Evolutionary conservation across 2,888 invertebrate species (phyloP), one percentile per base, ranked within the genome.

Genomic region (Scaptomyza cyrtandrae): DNA sequence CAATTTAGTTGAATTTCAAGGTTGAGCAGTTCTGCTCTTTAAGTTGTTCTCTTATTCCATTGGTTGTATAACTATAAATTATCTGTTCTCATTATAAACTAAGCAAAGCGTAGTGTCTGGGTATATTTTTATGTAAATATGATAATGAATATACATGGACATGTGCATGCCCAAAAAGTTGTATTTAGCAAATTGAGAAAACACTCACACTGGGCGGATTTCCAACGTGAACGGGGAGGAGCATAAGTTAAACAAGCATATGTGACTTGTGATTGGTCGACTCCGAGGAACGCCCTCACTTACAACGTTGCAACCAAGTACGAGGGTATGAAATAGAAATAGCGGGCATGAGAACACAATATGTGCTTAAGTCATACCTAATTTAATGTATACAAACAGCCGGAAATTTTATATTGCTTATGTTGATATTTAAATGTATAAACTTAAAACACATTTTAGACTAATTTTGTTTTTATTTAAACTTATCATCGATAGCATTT

Each of bases 281-380:
- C 6, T 31, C 5, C 11, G 16, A 45, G 64, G 7, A 5, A 64
- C 63, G 63, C 63, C 63, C 29, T 13, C 45, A 45, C 52, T 24
- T 37, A 45, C 44, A 45, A 50, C 14, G 44, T n/a, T 50, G 37
- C 37, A 44, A 9, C 10, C 45, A 63, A 39, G 24, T n/a, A 52
- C 45, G 62, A 52, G 31, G 37, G 64, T 52, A 63, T 63, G 63
- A 64, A 63, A 63, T 52, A 63, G 52, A 63, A 64, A 31, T 44
- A 45, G 27, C 24, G 64, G 27, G 44, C 44, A 39, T 52, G 64
- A 63, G 44, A n/a, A 45, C 27, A 63, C 50, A 63, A 50, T 45
- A 52, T 64, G 13, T 56, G 13, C 37, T 33, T 16, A 43, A 43
- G 16, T 14, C 13, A 14, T n/a, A 29, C 19, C 19, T 37, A 49